Conservation (phyloP, 2,888 invertebrate species). For the Pachydiplax longipennis region DNA sequence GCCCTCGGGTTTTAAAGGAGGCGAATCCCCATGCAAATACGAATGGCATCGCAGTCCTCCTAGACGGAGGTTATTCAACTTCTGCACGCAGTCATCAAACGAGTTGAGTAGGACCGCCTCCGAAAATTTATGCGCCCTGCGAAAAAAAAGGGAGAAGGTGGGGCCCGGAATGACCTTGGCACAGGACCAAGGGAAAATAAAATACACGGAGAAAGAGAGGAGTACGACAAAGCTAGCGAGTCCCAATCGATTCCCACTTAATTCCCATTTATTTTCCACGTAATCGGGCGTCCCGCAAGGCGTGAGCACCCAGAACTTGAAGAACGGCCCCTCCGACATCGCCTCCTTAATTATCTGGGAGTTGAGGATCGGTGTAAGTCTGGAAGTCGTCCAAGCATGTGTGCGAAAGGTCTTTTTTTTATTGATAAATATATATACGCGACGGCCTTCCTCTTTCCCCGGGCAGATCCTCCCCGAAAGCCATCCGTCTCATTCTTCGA, state of each 20-base stretch:
- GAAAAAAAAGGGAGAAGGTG: neutral
- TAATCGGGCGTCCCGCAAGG: neutral
- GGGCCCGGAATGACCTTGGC: neutral
- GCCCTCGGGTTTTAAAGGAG: neutral
- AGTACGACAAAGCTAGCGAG: neutral
- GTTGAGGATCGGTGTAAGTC: neutral
- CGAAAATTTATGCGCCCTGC: neutral
- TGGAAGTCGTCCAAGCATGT: neutral
- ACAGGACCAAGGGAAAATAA: neutral
- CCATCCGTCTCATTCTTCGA: neutral
- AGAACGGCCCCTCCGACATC: neutral
- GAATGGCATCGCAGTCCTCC: neutral
- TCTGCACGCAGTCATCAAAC: neutral
- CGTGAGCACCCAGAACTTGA: neutral
- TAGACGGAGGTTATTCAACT: neutral
- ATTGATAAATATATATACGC: neutral
- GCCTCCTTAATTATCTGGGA: neutral
- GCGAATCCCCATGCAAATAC: neutral
- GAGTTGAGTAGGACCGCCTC: neutral
- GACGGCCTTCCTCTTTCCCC: neutral
- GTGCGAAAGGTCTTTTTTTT: neutral
- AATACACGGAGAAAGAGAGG: neutral
- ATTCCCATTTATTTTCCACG: neutral
- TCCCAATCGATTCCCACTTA: neutral
- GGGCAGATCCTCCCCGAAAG: neutral